These are phyloP conservation scores for Entomobrya multifasciata DNA, from an alignment of 2,888 invertebrate species.

Conservation along the genomic window DNA sequence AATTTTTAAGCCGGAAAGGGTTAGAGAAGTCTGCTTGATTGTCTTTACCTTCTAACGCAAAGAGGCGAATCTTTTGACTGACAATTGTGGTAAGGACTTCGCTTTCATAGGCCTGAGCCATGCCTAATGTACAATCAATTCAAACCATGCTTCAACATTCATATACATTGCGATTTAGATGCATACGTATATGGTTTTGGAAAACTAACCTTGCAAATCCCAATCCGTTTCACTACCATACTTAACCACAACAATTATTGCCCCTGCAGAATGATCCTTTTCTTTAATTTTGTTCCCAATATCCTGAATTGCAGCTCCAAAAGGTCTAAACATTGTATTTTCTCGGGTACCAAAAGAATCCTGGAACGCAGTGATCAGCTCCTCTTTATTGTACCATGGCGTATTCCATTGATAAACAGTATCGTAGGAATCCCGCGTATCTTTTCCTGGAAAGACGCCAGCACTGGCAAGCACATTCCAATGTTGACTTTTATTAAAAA, in stretches of 20 bases:
- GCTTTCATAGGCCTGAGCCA: constrained; percentile 29
- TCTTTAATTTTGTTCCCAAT: constrained; percentile 42
- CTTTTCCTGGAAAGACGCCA: constrained; percentile 12
- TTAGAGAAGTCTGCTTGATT: neutral
- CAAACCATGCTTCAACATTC: too few relatives aligned
- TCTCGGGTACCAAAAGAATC: neutral
- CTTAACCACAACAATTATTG: constrained; percentile 63
- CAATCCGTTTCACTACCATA: constrained; percentile 36
- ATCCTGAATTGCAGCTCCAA: constrained; percentile 68
- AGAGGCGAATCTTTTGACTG: constrained; percentile 27
- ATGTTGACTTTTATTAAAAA: constrained; percentile 14
- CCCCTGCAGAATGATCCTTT: constrained; percentile 50
- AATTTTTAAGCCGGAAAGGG: neutral
- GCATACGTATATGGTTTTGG: too few relatives aligned
- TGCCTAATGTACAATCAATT: too few relatives aligned
- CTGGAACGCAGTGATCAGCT: neutral
- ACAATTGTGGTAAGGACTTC: constrained; percentile 41
- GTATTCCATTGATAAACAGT: constrained; percentile 17
- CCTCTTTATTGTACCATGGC: constrained; percentile 24
- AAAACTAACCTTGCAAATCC: neutral
- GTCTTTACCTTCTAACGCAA: constrained; percentile 43
- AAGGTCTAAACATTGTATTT: constrained; percentile 52
- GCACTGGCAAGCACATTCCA: constrained; percentile 35
- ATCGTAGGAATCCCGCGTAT: constrained; percentile 19
- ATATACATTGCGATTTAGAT: too few relatives aligned